Evolutionary conservation across 1,140 invertebrate species (phyloP).

Genomic region (Zaprionus taronus): DNA sequence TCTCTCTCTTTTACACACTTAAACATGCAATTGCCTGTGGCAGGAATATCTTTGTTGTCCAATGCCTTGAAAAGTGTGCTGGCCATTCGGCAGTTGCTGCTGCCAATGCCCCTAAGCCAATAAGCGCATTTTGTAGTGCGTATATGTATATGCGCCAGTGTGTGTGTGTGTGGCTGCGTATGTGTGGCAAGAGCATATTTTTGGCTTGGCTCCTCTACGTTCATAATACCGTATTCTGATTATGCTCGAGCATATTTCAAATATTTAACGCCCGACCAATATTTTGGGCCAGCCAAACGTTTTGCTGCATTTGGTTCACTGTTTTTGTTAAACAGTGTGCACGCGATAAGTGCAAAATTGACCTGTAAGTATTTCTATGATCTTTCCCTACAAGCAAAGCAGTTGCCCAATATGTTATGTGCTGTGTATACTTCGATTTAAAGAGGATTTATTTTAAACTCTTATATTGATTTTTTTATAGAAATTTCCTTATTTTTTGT

Average conservation of each 20-base stretch:
- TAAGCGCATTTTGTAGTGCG: slow-evolving; percentile 57
- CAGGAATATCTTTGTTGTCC: slow-evolving; percentile 31
- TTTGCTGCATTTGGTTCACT: neutral
- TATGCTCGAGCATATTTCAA: slow-evolving; percentile 28
- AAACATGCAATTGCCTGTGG: neutral
- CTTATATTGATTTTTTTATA: neutral
- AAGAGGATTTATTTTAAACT: no score
- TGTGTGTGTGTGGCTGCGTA: slow-evolving; percentile 3
- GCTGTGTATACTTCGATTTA: no score
- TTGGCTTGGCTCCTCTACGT: neutral
- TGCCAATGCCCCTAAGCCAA: slow-evolving; percentile 52
- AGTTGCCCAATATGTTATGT: neutral
- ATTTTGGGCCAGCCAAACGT: slow-evolving; percentile 6
- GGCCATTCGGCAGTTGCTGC: slow-evolving; percentile 12
- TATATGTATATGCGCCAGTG: neutral
- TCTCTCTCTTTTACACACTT: neutral
- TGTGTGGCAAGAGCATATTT: neutral
- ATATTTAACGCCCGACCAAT: slow-evolving; percentile 14
- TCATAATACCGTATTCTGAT: slow-evolving; percentile 14
- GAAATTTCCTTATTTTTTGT: neutral
- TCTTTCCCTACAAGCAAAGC: neutral
- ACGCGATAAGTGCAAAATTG: neutral
- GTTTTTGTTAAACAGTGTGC: neutral
- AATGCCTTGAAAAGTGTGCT: slow-evolving; percentile 48
- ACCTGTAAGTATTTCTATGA: no score